A percentile compares a stretch with the other conserved stretches of the same genome.
These are phyloP conservation scores for Anas georgica DNA, from an alignment of 2,797 vertebrate genomes.

Conservation along the genomic window DNA sequence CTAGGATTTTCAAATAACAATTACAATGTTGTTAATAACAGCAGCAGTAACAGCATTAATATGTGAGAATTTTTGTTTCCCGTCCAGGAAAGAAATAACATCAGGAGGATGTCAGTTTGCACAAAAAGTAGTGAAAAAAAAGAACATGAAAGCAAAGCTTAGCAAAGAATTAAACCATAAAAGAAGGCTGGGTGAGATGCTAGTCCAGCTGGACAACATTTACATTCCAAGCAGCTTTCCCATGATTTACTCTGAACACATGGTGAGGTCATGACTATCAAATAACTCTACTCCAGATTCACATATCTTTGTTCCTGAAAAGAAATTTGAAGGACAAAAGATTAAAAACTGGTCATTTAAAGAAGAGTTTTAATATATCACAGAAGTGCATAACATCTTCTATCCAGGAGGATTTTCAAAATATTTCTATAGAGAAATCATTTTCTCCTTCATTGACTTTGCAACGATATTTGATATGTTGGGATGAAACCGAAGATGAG, in stretches of 20 bases:
- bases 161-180: constrained; percentile 18
- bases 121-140: neutral
- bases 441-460: constrained; percentile 51
- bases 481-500: constrained; percentile 21
- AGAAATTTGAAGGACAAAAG: constrained; percentile 9
- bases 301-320: neutral
- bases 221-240: constrained; percentile 47
- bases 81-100: neutral
- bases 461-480: constrained; percentile 17
- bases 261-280: constrained; percentile 43
- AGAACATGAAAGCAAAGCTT: constrained; percentile 16
- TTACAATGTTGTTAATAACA: neutral
- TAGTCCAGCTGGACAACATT: constrained; percentile 55
- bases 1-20: neutral
- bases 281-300: constrained; percentile 31
- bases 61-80: neutral
- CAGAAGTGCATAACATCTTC: neutral
- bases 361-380: constrained; percentile 1
- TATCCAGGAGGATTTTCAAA: neutral
- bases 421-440: neutral
- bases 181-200: neutral
- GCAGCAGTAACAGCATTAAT: neutral
- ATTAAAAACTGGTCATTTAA: constrained; percentile 23
- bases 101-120: neutral
- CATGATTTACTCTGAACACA: constrained; percentile 49